Conservation (phyloP, 2,797 vertebrate genomes). For the Tragelaphus eurycerus region DNA sequence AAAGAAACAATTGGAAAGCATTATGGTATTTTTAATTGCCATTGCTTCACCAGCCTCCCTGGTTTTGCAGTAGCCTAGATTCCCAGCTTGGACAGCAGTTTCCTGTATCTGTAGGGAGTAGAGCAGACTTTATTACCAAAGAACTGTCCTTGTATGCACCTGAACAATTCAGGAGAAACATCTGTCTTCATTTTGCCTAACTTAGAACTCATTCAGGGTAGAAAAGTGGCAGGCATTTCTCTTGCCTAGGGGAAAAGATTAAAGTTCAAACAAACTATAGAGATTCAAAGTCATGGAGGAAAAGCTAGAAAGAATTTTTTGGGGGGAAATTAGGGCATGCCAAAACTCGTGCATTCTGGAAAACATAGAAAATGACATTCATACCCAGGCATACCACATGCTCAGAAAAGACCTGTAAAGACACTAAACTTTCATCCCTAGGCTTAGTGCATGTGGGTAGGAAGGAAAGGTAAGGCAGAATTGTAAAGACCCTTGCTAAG, state of each 20-base stretch:
- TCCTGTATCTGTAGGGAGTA: not conserved
- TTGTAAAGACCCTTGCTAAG: not conserved
- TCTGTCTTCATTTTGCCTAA: not conserved
- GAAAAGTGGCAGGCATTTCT: not conserved
- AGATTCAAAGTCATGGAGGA: not conserved
- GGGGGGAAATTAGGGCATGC: not conserved
- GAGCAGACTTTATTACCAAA: not conserved
- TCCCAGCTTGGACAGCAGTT: not conserved
- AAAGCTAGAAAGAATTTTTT: not conserved
- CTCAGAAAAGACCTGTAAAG: not conserved
- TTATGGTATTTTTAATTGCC: not conserved
- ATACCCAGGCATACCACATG: not conserved
- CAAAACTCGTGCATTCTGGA: not conserved
- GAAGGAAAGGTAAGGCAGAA: not conserved
- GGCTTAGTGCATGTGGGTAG: not conserved
- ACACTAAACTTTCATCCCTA: not conserved
- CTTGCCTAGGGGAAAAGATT: not conserved
- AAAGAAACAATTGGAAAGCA: not conserved
- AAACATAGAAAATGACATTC: not conserved
- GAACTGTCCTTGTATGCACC: not conserved
- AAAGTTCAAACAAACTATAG: not conserved
- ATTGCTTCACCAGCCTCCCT: not conserved
- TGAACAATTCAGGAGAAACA: not conserved
- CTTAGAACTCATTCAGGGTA: not conserved
- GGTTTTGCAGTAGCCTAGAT: not conserved